A percentile compares a stretch with the other conserved stretches of the same genome.
Evolutionary conservation across 2,888 invertebrate species (phyloP).

Genomic region (Rhamphomyia laevipes): DNA sequence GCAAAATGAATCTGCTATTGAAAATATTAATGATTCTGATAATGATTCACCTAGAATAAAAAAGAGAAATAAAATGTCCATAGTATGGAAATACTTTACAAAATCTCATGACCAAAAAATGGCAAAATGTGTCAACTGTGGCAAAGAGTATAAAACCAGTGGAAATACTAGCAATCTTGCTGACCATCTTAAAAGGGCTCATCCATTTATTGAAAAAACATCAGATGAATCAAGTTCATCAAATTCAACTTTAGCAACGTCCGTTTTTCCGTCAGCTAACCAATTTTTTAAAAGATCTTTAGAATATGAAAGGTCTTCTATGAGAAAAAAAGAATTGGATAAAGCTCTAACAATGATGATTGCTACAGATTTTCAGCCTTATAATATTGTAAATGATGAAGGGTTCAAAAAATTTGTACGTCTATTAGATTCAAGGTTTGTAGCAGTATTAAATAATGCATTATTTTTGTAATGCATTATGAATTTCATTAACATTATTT

Average conservation of each 20-base stretch:
- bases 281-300: background rate
- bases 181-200: conserved; percentile 3
- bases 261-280: background rate
- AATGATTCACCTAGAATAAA: background rate
- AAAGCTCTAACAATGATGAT: conserved; percentile 17
- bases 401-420: conserved; percentile 21
- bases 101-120: background rate
- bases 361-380: conserved; percentile 21
- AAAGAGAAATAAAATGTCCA: background rate
- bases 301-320: background rate
- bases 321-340: background rate
- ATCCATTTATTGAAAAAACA: background rate
- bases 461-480: too few species aligned
- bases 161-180: conserved; percentile 1
- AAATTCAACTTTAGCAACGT: background rate
- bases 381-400: conserved; percentile 21
- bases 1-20: too few species aligned
- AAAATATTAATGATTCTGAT: background rate
- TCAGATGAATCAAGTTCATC: background rate
- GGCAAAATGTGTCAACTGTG: conserved; percentile 1
- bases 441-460: too few species aligned
- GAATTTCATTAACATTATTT: too few species aligned
- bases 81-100: background rate
- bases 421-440: conserved; percentile 16
- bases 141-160: conserved; percentile 4